Conservation (phyloP, 1,140 invertebrate genomes). For the Drosophila pandora region DNA sequence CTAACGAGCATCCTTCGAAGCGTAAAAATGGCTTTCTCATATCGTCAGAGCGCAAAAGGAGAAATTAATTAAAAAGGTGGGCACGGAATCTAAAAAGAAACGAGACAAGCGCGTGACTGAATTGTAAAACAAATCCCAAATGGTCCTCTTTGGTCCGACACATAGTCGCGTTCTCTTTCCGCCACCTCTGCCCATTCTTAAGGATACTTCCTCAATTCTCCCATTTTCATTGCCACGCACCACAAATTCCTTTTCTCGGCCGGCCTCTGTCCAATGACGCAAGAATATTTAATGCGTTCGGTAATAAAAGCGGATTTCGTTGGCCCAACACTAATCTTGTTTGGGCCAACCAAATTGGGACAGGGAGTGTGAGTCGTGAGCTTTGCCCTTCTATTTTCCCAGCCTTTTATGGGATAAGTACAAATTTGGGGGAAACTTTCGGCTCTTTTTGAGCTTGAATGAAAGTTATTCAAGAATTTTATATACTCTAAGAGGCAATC, state of each 20-base stretch:
- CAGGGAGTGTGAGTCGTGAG: background rate
- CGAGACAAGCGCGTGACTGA: constrained; percentile 59
- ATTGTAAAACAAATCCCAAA: constrained; percentile 72
- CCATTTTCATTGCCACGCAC: constrained; percentile 26
- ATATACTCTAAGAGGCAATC: constrained; percentile 61
- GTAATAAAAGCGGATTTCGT: constrained; percentile 76
- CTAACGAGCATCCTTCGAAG: constrained; percentile 53
- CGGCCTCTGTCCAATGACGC: constrained; percentile 58
- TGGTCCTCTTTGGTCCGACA: constrained; percentile 15
- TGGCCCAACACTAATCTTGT: constrained; percentile 70
- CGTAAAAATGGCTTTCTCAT: constrained; percentile 51
- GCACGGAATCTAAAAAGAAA: constrained; percentile 58
- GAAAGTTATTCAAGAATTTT: constrained; percentile 64
- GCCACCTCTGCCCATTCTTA: background rate
- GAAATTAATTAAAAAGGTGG: constrained; percentile 77
- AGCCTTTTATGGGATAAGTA: constrained; percentile 51
- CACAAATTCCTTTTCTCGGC: constrained; percentile 32
- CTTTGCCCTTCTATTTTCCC: constrained; percentile 6
- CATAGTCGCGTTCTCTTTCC: constrained; percentile 16
- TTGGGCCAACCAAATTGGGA: constrained; percentile 49
- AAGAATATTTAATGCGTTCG: constrained; percentile 75
- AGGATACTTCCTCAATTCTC: constrained; percentile 6
- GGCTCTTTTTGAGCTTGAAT: constrained; percentile 19
- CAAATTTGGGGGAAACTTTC: constrained; percentile 52
- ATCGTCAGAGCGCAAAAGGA: constrained; percentile 34